Evolutionary conservation across 2,888 invertebrate species (phyloP).

Genomic region (Cephus pygmeus): DNA sequence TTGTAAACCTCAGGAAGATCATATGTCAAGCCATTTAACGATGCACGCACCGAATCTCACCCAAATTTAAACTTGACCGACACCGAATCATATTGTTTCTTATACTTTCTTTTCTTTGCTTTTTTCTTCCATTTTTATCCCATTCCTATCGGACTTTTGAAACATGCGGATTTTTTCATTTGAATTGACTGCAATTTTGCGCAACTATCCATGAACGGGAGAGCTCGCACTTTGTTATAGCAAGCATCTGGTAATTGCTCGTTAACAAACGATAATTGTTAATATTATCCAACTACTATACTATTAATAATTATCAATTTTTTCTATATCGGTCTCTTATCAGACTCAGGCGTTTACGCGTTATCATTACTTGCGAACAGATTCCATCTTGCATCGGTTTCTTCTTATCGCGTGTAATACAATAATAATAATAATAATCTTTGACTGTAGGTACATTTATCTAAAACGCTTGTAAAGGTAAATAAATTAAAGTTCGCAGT

Average conservation of each 20-base stretch:
- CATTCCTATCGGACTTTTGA: too few species aligned
- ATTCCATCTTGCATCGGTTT: background rate
- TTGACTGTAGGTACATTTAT: slow-evolving; percentile 61
- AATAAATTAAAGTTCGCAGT: slow-evolving; percentile 63
- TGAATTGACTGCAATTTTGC: background rate
- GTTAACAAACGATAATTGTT: slow-evolving; percentile 48
- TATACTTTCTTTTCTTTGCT: background rate
- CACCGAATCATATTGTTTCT: background rate
- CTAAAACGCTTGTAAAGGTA: slow-evolving; percentile 61
- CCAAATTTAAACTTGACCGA: background rate
- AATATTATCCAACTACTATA: slow-evolving; percentile 52
- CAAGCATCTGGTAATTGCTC: slow-evolving; percentile 46
- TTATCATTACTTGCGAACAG: background rate
- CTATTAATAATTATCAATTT: slow-evolving; percentile 43
- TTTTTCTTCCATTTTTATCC: background rate
- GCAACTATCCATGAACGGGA: background rate
- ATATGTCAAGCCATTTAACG: background rate
- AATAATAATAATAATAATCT: slow-evolving; percentile 35
- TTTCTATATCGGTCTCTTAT: slow-evolving; percentile 13
- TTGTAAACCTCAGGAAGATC: background rate
- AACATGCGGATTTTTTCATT: background rate
- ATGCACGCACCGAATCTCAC: background rate
- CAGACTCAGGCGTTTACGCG: background rate
- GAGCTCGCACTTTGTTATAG: slow-evolving; percentile 18
- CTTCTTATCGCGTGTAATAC: slow-evolving; percentile 15